Percentiles rank a stretch among this genome's conserved stretches.
Conservation (phyloP, 2,888 invertebrate species). For the Eulithis testata region DNA sequence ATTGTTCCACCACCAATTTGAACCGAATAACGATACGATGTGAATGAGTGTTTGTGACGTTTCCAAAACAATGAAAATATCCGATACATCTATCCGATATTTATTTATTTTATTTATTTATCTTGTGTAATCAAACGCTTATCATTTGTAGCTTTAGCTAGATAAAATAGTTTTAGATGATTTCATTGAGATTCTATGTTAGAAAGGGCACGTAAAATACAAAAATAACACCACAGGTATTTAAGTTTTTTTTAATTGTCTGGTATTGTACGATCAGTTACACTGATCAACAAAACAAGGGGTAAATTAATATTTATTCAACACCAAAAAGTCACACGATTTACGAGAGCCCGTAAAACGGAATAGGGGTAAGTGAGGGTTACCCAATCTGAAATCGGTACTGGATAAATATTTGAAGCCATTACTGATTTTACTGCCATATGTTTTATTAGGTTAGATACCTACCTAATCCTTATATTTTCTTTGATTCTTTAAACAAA, state of each 20-base stretch:
- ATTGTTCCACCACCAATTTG: conserved; percentile 13
- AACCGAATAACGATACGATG: conserved; percentile 17
- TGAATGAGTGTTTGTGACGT: conserved; percentile 21
- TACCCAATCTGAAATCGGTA: conserved; percentile 36
- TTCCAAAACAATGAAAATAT: conserved; percentile 27
- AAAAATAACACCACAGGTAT: not conserved
- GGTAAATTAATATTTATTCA: conserved; percentile 50
- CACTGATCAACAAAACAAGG: conserved; percentile 51
- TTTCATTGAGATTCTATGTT: too few species aligned
- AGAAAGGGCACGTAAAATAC: not conserved
- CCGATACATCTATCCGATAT: too few species aligned
- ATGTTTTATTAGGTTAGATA: not conserved
- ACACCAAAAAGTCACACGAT: conserved; percentile 50
- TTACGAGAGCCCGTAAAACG: conserved; percentile 52
- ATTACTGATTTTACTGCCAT: conserved; percentile 10
- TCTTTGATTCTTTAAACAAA: too few species aligned
- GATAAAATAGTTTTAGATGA: not conserved
- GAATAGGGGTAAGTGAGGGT: conserved; percentile 43
- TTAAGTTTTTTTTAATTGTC: conserved; percentile 31
- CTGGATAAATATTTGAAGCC: conserved; percentile 25
- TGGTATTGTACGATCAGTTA: conserved; percentile 33
- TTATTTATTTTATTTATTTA: too few species aligned
- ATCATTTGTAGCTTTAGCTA: not conserved
- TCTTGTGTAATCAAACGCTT: conserved; percentile 16
- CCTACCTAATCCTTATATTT: too few species aligned